Percentiles rank a stretch among this genome's conserved stretches.
Evolutionary conservation across 2,888 invertebrate species (phyloP).

Genomic region (Drosophila mayaguana): DNA sequence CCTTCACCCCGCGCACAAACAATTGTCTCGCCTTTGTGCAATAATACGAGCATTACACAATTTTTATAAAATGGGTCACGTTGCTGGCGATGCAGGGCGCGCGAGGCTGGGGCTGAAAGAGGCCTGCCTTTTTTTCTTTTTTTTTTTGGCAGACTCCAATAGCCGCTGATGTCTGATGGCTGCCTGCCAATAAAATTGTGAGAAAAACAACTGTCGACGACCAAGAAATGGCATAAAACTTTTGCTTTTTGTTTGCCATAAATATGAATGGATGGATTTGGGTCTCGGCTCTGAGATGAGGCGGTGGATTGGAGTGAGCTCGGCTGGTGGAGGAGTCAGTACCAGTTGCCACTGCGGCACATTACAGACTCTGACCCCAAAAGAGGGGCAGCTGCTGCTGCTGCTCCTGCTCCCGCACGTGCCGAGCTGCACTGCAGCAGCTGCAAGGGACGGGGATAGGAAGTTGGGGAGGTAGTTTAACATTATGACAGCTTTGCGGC

Average conservation of each 20-base stretch:
- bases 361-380: slow-evolving; percentile 33
- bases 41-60: slow-evolving; percentile 73
- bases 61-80: slow-evolving; percentile 75
- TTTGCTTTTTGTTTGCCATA: slow-evolving; percentile 78
- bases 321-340: not conserved
- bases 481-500: slow-evolving; percentile 67
- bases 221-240: slow-evolving; percentile 73
- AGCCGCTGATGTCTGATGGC: slow-evolving; percentile 75
- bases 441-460: not conserved
- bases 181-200: slow-evolving; percentile 74
- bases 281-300: slow-evolving; percentile 24
- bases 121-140: slow-evolving; percentile 4
- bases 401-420: slow-evolving; percentile 12
- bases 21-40: slow-evolving; percentile 58
- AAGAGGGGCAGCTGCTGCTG: slow-evolving; percentile 25
- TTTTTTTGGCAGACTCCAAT: slow-evolving; percentile 39
- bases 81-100: slow-evolving; percentile 26
- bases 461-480: slow-evolving; percentile 10
- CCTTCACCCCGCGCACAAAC: slow-evolving; percentile 11
- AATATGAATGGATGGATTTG: slow-evolving; percentile 80
- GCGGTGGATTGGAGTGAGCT: not conserved
- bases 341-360: slow-evolving; percentile 64
- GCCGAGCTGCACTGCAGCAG: slow-evolving; percentile 6
- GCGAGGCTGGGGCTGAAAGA: not conserved
- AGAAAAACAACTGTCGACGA: slow-evolving; percentile 75